Conservation (phyloP, 2,113 vertebrate genomes). For the Pseudorhombus dupliciocellatus region DNA sequence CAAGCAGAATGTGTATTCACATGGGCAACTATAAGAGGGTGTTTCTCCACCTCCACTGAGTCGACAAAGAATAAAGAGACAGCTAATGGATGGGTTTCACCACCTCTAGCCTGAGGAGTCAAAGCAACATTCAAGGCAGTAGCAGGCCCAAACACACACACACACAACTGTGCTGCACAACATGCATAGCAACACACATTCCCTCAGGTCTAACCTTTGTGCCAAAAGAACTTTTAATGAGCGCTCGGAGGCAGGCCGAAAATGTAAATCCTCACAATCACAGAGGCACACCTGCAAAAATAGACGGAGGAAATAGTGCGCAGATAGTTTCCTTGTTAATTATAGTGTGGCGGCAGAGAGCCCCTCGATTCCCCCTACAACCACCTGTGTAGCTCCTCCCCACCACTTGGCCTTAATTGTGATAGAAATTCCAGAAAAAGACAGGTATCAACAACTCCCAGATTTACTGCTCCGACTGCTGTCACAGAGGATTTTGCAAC, state of each 20-base stretch:
- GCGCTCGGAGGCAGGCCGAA: conserved; percentile 36
- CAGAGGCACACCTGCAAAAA: conserved; percentile 83
- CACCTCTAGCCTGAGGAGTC: conserved; percentile 57
- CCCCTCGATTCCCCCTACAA: conserved; percentile 66
- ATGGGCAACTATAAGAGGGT: conserved; percentile 16
- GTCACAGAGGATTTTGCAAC: conserved; percentile 62
- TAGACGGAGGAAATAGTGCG: conserved; percentile 78
- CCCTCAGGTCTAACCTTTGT: conserved; percentile 17
- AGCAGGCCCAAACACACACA: conserved; percentile 60
- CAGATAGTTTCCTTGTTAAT: conserved; percentile 82
- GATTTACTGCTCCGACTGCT: conserved; percentile 68
- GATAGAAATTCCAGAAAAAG: conserved; percentile 74
- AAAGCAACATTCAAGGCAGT: conserved; percentile 57
- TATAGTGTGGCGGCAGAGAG: conserved; percentile 72
- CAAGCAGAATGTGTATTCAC: conserved; percentile 13
- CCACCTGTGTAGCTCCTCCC: conserved; percentile 79
- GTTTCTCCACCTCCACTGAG: conserved; percentile 35
- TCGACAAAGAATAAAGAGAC: conserved; percentile 39
- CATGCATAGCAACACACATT: conserved; percentile 47
- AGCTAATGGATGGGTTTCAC: conserved; percentile 58
- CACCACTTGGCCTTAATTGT: conserved; percentile 68
- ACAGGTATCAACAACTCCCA: conserved; percentile 77
- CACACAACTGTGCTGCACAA: conserved; percentile 13
- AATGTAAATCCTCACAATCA: conserved; percentile 69
- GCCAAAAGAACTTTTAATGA: conserved; percentile 50